phyloP scores from a whole-genome alignment of 1,140 invertebrate genomes.

The Sarcophaga peregrina region DNA sequence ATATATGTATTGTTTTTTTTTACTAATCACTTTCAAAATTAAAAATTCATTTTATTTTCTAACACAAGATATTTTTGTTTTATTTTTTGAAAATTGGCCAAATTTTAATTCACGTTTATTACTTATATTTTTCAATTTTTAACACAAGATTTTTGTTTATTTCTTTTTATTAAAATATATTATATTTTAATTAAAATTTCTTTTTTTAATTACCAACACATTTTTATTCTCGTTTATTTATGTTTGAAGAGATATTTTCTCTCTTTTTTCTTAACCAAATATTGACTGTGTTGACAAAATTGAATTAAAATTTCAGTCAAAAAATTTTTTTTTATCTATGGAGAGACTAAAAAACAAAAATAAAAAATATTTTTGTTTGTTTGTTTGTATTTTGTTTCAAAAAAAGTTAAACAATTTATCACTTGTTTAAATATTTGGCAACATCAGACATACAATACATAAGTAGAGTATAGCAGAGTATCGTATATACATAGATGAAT shows the following conservation, averaged over 20 bases:
- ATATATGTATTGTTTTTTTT: no score
- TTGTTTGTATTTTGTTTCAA: no score
- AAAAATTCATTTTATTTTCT: no score
- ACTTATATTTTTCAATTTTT: background rate
- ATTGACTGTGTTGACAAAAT: no score
- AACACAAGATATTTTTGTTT: background rate
- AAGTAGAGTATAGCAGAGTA: no score
- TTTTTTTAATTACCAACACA: no score
- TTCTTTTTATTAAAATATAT: background rate
- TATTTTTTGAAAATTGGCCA: background rate
- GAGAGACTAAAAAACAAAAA: background rate
- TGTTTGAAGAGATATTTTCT: no score
- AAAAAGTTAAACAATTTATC: background rate
- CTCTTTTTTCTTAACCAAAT: no score
- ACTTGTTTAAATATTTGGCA: conserved; percentile 12
- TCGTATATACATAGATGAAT: background rate
- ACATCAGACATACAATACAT: background rate
- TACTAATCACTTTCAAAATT: background rate
- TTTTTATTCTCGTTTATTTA: no score
- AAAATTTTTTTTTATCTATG: background rate
- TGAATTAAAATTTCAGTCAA: no score
- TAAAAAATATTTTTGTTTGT: no score
- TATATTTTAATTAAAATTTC: background rate
- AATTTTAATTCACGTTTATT: background rate
- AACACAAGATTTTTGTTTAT: background rate